These are phyloP conservation scores for Perithous albicinctus DNA, from an alignment of 2,888 invertebrate genomes.

Conservation along the genomic window DNA sequence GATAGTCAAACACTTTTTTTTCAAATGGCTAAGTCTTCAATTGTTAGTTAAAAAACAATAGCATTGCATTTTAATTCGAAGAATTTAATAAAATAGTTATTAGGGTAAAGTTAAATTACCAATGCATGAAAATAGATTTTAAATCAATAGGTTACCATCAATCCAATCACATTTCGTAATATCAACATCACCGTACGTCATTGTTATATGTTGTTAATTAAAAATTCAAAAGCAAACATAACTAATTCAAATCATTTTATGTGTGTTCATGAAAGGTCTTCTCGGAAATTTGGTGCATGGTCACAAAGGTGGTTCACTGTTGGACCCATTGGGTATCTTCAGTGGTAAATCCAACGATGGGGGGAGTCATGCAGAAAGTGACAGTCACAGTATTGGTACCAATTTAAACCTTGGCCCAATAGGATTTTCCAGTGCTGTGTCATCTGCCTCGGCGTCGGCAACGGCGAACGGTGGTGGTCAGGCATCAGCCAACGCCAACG, in stretches of 20 bases:
- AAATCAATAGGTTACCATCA: background rate
- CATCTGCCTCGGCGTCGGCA: conserved; percentile 74
- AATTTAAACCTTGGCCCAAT: conserved; percentile 77
- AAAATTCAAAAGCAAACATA: background rate
- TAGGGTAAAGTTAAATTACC: too few relatives aligned
- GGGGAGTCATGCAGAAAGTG: conserved; percentile 65
- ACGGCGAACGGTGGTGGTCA: conserved; percentile 68
- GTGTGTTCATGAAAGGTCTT: conserved; percentile 61
- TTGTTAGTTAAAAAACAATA: background rate
- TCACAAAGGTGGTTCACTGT: conserved; percentile 64
- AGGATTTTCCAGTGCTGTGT: conserved; percentile 72
- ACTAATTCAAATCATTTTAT: conserved; percentile 41
- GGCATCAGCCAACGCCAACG: conserved; percentile 58
- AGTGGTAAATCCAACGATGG: conserved; percentile 49
- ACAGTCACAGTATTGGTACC: conserved; percentile 71
- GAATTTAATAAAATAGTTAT: background rate
- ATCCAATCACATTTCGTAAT: background rate
- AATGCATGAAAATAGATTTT: background rate
- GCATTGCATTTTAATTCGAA: background rate
- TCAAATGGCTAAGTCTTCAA: background rate
- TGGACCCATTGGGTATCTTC: conserved; percentile 79
- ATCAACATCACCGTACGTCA: background rate
- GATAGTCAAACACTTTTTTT: background rate
- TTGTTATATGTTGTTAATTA: background rate
- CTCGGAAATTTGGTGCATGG: conserved; percentile 64